These are phyloP conservation scores for Eriosoma lanigerum DNA, from an alignment of 1,140 invertebrate genomes.

Conservation along the genomic window DNA sequence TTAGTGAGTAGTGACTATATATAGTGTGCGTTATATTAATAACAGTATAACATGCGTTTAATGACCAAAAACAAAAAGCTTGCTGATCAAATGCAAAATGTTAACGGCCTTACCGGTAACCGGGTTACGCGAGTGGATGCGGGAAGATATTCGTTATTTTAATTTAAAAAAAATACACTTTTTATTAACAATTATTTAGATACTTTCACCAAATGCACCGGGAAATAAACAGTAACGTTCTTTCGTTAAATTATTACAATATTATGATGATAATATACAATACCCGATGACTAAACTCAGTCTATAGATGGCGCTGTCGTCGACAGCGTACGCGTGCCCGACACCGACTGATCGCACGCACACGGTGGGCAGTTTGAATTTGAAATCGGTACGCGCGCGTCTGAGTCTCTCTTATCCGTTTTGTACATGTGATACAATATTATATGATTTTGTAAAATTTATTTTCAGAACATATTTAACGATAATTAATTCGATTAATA, in stretches of 20 bases:
- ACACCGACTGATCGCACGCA: not conserved
- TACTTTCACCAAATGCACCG: not conserved
- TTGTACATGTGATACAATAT: not conserved
- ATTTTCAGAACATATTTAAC: too few species aligned
- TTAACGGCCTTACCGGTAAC: not conserved
- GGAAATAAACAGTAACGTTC: not conserved
- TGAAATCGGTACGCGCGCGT: not conserved
- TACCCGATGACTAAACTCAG: not conserved
- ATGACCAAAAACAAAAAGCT: not conserved
- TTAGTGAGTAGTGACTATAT: too few species aligned
- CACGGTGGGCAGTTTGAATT: slow-evolving; percentile 24
- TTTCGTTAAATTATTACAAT: too few species aligned
- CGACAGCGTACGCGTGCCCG: not conserved
- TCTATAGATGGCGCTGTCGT: not conserved
- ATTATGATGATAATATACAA: too few species aligned
- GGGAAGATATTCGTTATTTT: too few species aligned
- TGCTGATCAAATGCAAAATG: not conserved
- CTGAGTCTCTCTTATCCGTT: not conserved
- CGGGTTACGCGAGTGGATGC: not conserved
- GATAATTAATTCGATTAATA: too few species aligned
- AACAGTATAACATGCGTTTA: not conserved
- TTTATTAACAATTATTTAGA: too few species aligned
- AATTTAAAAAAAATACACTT: too few species aligned
- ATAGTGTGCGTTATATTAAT: too few species aligned
- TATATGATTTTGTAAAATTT: too few species aligned